Conservation (phyloP, 92 coral and sea anemone genomes). For the Plumapathes pennacea region DNA sequence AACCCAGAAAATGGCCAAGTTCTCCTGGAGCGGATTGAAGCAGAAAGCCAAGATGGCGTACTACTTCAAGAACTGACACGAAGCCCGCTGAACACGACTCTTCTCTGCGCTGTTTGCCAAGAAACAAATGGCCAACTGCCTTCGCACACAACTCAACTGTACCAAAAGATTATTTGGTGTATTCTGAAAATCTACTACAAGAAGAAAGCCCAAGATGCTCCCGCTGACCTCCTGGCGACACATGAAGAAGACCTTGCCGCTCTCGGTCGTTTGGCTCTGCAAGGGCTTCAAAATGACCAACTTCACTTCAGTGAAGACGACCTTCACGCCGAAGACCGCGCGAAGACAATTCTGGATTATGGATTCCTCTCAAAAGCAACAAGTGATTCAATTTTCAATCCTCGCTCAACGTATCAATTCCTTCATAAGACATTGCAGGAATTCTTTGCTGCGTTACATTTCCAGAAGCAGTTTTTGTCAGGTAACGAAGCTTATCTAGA, state of each 20-base stretch:
- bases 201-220: background rate
- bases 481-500: too few relatives aligned
- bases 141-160: constrained; percentile 18
- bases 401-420: constrained; percentile 8
- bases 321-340: constrained; percentile 1
- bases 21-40: background rate
- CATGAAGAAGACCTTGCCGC: background rate
- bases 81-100: constrained; percentile 36
- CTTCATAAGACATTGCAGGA: constrained; percentile 39
- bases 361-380: constrained; percentile 28
- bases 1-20: background rate
- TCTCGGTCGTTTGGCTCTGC: constrained; percentile 16
- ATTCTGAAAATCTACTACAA: constrained; percentile 17
- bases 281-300: background rate
- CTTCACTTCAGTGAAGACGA: constrained; percentile 7
- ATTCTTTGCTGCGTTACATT: constrained; percentile 29
- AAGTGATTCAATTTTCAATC: constrained; percentile 8
- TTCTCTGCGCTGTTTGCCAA: constrained; percentile 28
- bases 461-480: too few relatives aligned
- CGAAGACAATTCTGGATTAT: background rate
- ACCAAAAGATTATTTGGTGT: constrained; percentile 13
- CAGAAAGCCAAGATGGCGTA: background rate
- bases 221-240: background rate
- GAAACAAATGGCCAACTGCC: constrained; percentile 24
- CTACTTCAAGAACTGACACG: constrained; percentile 8